A percentile compares a stretch with the other conserved stretches of the same genome.
phyloP scores from a whole-genome alignment of 2,888 invertebrate species.

The Furcula furcula region DNA sequence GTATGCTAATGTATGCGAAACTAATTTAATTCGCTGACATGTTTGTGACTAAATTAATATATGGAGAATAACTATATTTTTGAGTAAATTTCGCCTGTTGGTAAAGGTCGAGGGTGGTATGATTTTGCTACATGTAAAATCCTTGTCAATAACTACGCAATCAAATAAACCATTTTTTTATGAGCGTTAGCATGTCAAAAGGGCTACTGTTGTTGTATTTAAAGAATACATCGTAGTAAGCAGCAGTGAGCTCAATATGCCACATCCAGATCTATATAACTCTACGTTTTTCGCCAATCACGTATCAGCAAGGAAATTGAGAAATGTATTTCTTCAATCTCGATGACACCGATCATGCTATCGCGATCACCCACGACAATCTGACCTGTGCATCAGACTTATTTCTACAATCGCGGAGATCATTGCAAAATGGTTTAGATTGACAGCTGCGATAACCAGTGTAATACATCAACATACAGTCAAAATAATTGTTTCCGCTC shows the following conservation, averaged over 20 bases:
- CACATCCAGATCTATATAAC: constrained; percentile 7
- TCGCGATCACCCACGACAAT: constrained; percentile 18
- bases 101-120: no score
- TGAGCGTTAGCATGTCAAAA: no score
- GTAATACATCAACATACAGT: constrained; percentile 20
- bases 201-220: no score
- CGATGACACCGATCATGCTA: constrained; percentile 38
- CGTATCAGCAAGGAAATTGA: constrained; percentile 25
- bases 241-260: constrained; percentile 3
- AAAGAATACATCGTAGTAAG: constrained; percentile 4
- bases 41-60: background rate
- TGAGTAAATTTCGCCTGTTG: no score
- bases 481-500: constrained; percentile 25
- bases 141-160: no score
- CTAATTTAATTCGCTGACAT: background rate
- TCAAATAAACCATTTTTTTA: no score
- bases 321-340: constrained; percentile 35
- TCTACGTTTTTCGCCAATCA: constrained; percentile 13
- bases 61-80: no score
- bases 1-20: constrained; percentile 1
- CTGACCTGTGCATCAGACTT: constrained; percentile 8
- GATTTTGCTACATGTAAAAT: no score
- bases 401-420: constrained; percentile 10
- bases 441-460: constrained; percentile 21
- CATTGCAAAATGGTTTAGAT: constrained; percentile 15